A percentile compares a stretch with the other conserved stretches of the same genome.
phyloP scores from a whole-genome alignment of 2,113 vertebrate genomes.

The Plecotus auritus region DNA sequence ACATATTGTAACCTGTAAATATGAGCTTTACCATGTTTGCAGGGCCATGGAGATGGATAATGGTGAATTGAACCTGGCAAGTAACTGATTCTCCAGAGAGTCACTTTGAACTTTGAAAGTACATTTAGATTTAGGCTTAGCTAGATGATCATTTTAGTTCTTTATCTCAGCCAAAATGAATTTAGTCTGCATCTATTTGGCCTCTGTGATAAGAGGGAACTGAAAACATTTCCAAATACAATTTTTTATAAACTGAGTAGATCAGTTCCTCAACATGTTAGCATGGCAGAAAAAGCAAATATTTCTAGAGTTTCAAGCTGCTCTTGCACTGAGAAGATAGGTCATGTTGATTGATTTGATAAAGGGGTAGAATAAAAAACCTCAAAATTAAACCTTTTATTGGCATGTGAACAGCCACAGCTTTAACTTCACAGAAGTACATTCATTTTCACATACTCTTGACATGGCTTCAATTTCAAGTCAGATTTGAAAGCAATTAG shows the following conservation, averaged over 20 bases:
- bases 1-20: not conserved
- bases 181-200: not conserved
- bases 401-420: not conserved
- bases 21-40: not conserved
- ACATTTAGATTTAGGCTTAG: not conserved
- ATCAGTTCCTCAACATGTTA: not conserved
- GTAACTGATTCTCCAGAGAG: not conserved
- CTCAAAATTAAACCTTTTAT: not conserved
- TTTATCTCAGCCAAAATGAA: not conserved
- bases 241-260: not conserved
- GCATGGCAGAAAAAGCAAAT: not conserved
- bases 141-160: not conserved
- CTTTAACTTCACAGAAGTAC: not conserved
- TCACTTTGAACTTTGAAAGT: not conserved
- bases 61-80: not conserved
- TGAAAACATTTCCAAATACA: not conserved
- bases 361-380: not conserved
- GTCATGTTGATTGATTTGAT: not conserved
- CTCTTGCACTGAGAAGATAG: not conserved
- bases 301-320: not conserved
- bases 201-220: not conserved
- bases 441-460: not conserved
- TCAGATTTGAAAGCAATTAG: constrained; percentile 13
- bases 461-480: not conserved
- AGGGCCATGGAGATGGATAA: not conserved